These are phyloP conservation scores for Lasioglossum figueresi DNA, from an alignment of 2,888 invertebrate species.

Conservation along the genomic window DNA sequence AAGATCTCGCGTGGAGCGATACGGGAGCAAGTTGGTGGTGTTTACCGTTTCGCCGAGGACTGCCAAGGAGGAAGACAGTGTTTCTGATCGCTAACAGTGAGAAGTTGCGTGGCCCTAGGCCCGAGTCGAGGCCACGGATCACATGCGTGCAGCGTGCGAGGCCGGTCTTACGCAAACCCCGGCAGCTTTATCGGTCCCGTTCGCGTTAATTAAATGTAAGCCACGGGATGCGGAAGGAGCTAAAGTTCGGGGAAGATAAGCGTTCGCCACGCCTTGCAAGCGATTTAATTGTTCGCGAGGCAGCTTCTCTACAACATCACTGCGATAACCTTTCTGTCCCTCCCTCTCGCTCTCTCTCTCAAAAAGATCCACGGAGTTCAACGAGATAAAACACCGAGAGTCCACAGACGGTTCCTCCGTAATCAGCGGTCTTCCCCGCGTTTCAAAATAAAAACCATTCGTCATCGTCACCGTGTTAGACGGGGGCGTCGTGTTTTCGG, in stretches of 20 bases:
- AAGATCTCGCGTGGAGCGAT: not conserved
- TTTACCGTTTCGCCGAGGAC: not conserved
- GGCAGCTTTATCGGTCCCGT: conserved; percentile 63
- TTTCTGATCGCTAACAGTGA: not conserved
- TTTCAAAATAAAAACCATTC: conserved; percentile 6
- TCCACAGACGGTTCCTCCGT: not conserved
- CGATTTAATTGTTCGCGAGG: conserved; percentile 7
- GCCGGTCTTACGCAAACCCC: conserved; percentile 68
- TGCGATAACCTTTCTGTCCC: conserved; percentile 30
- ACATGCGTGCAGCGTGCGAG: conserved; percentile 19
- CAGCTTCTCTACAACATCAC: not conserved
- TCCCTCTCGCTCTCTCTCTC: not conserved
- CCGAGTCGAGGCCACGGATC: conserved; percentile 26
- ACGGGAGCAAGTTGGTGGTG: not conserved
- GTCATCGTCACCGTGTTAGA: not conserved
- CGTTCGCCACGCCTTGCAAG: conserved; percentile 37
- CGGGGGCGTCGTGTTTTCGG: not conserved
- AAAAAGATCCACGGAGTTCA: conserved; percentile 6
- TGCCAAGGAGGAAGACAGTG: not conserved
- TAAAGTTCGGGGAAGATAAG: conserved; percentile 48
- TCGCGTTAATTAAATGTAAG: conserved; percentile 69
- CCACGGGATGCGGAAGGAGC: conserved; percentile 68
- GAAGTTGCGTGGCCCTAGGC: not conserved
- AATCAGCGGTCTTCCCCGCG: not conserved
- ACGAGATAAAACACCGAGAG: not conserved